Conservation (phyloP, 2,888 invertebrate species). For the Anaspis maculata region DNA sequence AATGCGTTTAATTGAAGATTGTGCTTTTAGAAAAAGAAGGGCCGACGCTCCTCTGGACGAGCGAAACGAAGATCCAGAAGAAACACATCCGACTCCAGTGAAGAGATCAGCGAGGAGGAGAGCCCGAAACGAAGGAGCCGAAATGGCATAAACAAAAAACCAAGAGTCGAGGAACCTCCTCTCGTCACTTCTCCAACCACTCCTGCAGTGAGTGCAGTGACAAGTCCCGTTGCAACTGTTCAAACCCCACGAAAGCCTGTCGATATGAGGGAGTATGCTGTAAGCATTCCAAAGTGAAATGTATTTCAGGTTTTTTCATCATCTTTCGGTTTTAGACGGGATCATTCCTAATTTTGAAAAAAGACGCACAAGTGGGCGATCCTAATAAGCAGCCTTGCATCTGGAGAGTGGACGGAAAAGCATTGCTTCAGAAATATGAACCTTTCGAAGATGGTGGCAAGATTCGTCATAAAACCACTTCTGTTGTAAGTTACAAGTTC, state of each 20-base stretch:
- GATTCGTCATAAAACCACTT: constrained; percentile 38
- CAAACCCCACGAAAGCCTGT: not conserved
- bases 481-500: no score
- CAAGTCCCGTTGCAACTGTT: not conserved
- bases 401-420: constrained; percentile 43
- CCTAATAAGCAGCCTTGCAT: constrained; percentile 36
- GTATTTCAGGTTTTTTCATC: not conserved
- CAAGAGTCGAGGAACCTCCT: no score
- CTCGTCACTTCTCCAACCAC: no score
- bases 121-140: constrained; percentile 19
- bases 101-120: constrained; percentile 17
- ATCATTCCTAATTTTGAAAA: constrained; percentile 38
- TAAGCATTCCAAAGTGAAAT: constrained; percentile 5
- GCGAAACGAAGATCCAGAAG: constrained; percentile 24
- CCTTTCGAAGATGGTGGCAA: constrained; percentile 36
- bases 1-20: constrained; percentile 1
- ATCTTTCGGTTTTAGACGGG: constrained; percentile 31
- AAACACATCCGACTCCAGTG: constrained; percentile 1
- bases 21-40: constrained; percentile 23
- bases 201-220: constrained; percentile 1
- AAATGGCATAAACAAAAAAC: constrained; percentile 24
- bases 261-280: constrained; percentile 8
- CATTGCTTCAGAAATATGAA: constrained; percentile 44
- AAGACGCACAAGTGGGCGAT: constrained; percentile 37
- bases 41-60: constrained; percentile 28